These are phyloP conservation scores for Gymnocheta viridis DNA, from an alignment of 2,888 invertebrate species.

Conservation along the genomic window DNA sequence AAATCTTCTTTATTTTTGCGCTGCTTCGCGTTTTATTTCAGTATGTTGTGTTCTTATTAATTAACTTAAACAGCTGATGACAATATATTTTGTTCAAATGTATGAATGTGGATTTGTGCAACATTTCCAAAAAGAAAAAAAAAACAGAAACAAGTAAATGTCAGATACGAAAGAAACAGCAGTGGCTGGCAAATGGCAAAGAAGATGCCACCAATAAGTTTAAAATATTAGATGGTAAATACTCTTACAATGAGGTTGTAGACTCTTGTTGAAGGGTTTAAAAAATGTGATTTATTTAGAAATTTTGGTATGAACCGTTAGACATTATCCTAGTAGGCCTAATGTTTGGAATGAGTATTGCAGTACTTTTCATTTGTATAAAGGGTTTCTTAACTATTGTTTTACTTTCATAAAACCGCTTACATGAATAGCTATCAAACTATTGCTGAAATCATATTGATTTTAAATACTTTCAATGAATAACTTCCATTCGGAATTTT, in stretches of 20 bases:
- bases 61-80: slow-evolving; percentile 73
- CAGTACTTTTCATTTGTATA: too few species aligned
- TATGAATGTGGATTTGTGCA: slow-evolving; percentile 28
- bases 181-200: slow-evolving; percentile 50
- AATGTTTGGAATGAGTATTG: too few species aligned
- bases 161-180: slow-evolving; percentile 1
- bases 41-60: slow-evolving; percentile 69
- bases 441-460: too few species aligned
- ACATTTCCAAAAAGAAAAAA: background rate
- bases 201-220: slow-evolving; percentile 48
- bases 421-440: too few species aligned
- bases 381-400: too few species aligned
- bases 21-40: slow-evolving; percentile 41
- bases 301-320: background rate
- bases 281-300: background rate
- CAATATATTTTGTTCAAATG: slow-evolving; percentile 63
- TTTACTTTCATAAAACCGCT: too few species aligned
- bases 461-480: too few species aligned
- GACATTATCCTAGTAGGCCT: too few species aligned
- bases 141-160: background rate
- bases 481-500: too few species aligned
- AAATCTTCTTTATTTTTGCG: slow-evolving; percentile 48
- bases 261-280: background rate
- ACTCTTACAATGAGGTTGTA: slow-evolving; percentile 22
- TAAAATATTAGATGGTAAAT: slow-evolving; percentile 53